Evolutionary conservation across 2,888 invertebrate genomes (phyloP).

Genomic region (Oasisia sp.): DNA sequence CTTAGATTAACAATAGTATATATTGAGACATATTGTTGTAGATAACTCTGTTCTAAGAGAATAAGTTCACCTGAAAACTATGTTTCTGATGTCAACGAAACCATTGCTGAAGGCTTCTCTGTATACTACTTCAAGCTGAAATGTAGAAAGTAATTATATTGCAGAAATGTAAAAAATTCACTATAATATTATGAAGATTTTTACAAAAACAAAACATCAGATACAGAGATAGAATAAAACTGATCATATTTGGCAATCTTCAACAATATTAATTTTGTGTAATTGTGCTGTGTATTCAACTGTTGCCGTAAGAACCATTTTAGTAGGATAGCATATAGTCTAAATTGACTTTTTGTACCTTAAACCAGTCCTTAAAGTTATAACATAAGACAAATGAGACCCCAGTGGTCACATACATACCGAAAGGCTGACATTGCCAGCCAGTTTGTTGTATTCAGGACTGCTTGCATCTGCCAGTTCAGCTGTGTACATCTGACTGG

Average conservation of each 20-base stretch:
- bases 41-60: neutral
- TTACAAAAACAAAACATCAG: too few relatives aligned
- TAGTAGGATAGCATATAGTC: too few relatives aligned
- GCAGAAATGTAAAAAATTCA: neutral
- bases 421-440: neutral
- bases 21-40: neutral
- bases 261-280: too few relatives aligned
- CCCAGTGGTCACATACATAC: neutral
- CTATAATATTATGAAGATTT: neutral
- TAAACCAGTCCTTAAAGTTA: too few relatives aligned
- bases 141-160: neutral
- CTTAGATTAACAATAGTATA: neutral
- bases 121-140: slow-evolving; percentile 1
- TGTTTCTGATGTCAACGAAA: neutral
- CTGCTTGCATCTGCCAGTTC: neutral
- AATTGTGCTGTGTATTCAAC: too few relatives aligned
- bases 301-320: too few relatives aligned
- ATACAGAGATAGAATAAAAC: too few relatives aligned
- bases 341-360: too few relatives aligned
- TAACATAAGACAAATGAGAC: too few relatives aligned
- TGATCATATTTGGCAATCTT: too few relatives aligned
- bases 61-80: neutral
- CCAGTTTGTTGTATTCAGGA: neutral
- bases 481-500: neutral
- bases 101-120: neutral